These are phyloP conservation scores for Myotis vivesi DNA, from an alignment of 2,797 vertebrate genomes.

Conservation along the genomic window DNA sequence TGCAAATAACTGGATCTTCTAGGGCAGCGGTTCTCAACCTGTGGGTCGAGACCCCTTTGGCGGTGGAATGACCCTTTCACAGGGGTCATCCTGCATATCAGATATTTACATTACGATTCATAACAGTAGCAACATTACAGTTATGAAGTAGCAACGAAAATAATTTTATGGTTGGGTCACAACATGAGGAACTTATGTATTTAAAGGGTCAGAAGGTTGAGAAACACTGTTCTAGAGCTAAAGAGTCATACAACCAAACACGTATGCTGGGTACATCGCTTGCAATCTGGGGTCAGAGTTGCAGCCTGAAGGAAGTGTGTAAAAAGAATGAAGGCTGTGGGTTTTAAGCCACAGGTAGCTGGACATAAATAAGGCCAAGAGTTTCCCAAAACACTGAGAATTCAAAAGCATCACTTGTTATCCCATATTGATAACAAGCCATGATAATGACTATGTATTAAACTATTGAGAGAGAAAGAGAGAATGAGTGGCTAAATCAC, in stretches of 20 bases:
- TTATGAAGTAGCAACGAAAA: too few species aligned
- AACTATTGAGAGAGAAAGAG: not conserved
- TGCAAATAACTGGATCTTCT: not conserved
- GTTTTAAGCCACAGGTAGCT: not conserved
- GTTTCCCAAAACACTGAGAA: slow-evolving; percentile 11
- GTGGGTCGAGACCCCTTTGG: too few species aligned
- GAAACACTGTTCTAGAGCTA: not conserved
- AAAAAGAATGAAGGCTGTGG: not conserved
- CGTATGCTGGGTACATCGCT: not conserved
- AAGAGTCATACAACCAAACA: not conserved
- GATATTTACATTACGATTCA: too few species aligned
- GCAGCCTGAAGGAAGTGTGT: not conserved
- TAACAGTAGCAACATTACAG: too few species aligned
- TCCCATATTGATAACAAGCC: slow-evolving; percentile 37
- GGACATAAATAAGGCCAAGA: not conserved
- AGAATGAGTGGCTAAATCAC: slow-evolving; percentile 37
- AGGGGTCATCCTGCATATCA: too few species aligned
- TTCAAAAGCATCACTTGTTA: slow-evolving; percentile 1
- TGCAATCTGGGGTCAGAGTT: not conserved
- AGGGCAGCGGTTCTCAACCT: not conserved
- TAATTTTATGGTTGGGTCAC: too few species aligned
- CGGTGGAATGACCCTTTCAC: too few species aligned
- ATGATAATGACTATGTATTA: not conserved
- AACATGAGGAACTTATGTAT: too few species aligned
- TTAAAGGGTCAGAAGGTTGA: too few species aligned